Evolutionary conservation across 35 echinoderm and acorn worm species (phyloP), one percentile per base, ranked within the genome.

Genomic region (Apostichopus japonicus): DNA sequence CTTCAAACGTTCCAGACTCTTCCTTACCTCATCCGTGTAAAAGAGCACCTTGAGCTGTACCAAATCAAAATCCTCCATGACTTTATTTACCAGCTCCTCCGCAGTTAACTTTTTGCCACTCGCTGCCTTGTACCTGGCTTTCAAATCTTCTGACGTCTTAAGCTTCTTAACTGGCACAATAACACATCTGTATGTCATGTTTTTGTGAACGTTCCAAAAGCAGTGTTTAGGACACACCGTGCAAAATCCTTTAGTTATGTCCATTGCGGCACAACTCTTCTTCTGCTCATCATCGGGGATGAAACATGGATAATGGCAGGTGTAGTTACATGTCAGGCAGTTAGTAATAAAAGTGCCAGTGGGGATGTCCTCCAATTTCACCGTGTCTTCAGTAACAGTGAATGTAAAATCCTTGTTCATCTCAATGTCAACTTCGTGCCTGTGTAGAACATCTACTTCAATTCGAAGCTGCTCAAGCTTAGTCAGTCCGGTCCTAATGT

Each of bases 151-250:
- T 76, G 83, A 65, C 10, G 82, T 89, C 22, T 84, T 83, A 27
- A 23, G 63, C 23, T 79, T 80, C 10, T 13, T 88, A 44, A 93
- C 86, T 6, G 51, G 79, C 77, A 93, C 62, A 21, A 87, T 77
- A 11, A 93, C 91, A 82, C 93, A 95, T 53, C 65, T 95, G 75
- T 95, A 95, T 10, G 24, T 80, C 94, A 87, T 83, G 81, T 95
- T 95, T 15, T 87, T 87, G 76, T 95, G 94, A 6, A 93, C 76
- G 56, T 95, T 57, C 94, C 94, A 95, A 0, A 82, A 17, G 78
- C 94, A 95, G 19, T 76, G 78, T 1, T 58, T 55, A 19, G 94
- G 94, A 83, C 94, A 95, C 14, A 93, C 27, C 16, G 6, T 90
- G 22, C 94, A 93, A 2, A 23, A 1, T 53, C 77, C 91, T 10